Evolutionary conservation across 1,140 invertebrate species (phyloP).

Genomic region (Watersipora subatra): DNA sequence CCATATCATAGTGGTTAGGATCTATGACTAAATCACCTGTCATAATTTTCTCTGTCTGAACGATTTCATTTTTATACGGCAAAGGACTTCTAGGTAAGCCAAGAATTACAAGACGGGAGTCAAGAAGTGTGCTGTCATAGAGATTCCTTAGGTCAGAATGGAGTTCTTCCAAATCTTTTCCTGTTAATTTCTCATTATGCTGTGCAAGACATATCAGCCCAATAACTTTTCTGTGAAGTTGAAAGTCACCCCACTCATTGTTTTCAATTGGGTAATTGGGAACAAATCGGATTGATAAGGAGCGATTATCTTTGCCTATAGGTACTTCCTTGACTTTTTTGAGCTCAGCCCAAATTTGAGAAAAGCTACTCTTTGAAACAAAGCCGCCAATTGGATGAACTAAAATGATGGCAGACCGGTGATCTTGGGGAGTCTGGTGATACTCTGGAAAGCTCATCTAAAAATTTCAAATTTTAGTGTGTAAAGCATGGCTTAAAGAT

Average conservation of each 20-base stretch:
- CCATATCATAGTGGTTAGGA: neutral
- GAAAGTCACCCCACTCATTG: constrained; percentile 3
- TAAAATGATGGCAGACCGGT: neutral
- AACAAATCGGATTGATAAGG: neutral
- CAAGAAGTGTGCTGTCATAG: neutral
- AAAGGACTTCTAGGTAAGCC: neutral
- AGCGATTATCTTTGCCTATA: neutral
- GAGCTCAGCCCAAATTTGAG: neutral
- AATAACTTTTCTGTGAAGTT: neutral
- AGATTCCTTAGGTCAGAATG: neutral
- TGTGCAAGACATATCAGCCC: neutral
- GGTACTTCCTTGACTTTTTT: neutral
- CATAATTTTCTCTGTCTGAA: neutral
- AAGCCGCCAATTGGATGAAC: neutral
- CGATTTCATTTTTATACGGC: neutral
- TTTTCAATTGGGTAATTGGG: neutral
- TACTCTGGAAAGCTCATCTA: neutral
- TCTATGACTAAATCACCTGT: neutral
- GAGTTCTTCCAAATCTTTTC: neutral
- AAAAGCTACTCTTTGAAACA: neutral
- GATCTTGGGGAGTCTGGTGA: neutral
- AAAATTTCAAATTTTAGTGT: too few relatives aligned
- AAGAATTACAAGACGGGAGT: neutral
- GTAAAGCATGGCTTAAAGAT: too few relatives aligned
- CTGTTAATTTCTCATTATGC: neutral